These are phyloP conservation scores for Neopelma chrysocephalum DNA, from an alignment of 2,797 vertebrate species.

Conservation along the genomic window DNA sequence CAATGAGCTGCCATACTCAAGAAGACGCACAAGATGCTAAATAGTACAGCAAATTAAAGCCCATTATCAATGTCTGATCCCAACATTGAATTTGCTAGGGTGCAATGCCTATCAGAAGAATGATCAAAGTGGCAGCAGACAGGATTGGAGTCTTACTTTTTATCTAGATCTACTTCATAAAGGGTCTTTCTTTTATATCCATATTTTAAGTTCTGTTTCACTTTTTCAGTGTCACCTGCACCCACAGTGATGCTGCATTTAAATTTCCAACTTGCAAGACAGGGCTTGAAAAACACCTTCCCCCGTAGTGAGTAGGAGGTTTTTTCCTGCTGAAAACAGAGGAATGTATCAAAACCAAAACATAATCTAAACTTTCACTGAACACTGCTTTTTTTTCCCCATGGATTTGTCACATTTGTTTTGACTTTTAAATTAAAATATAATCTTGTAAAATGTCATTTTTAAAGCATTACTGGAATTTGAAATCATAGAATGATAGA, in stretches of 20 bases:
- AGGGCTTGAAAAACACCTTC: not conserved
- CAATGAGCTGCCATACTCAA: not conserved
- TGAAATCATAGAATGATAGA: not conserved
- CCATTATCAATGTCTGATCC: not conserved
- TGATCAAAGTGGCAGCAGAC: not conserved
- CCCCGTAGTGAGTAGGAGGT: not conserved
- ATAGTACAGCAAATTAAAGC: not conserved
- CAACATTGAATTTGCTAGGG: not conserved
- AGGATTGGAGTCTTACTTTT: not conserved
- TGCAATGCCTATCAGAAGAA: not conserved
- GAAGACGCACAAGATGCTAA: not conserved
- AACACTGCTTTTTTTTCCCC: rapidly evolving
- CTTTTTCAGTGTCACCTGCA: not conserved
- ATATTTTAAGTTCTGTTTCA: not conserved
- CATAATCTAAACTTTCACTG: not conserved
- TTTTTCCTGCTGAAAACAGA: not conserved
- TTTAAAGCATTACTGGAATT: not conserved
- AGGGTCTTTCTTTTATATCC: not conserved
- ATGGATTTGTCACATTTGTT: not conserved
- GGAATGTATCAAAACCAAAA: not conserved
- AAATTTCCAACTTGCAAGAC: not conserved
- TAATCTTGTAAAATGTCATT: not conserved
- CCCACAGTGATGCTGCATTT: not conserved
- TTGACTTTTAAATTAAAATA: not conserved
- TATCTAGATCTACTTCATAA: not conserved